Evolutionary conservation across 1,140 invertebrate genomes (phyloP).

Genomic region (Littorina saxatilis): DNA sequence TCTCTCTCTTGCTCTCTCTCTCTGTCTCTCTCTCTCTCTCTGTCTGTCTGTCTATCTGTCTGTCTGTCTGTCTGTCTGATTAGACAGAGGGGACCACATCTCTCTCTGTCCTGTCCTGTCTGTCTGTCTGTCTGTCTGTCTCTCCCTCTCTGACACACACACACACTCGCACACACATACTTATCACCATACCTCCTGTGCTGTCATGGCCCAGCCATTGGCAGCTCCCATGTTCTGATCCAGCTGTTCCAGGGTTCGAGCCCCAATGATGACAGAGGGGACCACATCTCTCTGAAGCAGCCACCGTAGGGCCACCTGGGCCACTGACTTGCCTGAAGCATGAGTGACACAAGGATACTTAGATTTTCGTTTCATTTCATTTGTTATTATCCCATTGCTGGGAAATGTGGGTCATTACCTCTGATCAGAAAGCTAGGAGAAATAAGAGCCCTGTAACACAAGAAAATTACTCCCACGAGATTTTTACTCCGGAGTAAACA

Average conservation of each 20-base stretch:
- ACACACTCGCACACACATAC: too few species aligned
- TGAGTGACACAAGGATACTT: neutral
- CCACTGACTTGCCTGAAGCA: conserved; percentile 54
- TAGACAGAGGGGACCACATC: too few species aligned
- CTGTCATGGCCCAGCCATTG: conserved; percentile 62
- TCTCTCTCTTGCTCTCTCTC: too few species aligned
- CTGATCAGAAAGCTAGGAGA: neutral
- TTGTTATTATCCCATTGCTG: neutral
- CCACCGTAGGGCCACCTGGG: conserved; percentile 70
- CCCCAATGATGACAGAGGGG: conserved; percentile 69
- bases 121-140: too few species aligned
- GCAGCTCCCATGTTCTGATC: conserved; percentile 69
- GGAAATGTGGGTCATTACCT: neutral
- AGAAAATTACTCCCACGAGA: too few species aligned
- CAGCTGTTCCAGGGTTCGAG: conserved; percentile 64
- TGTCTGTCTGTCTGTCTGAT: too few species aligned
- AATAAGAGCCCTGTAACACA: too few species aligned
- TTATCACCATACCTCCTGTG: conserved; percentile 54
- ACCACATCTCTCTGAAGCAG: conserved; percentile 68
- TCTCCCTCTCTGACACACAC: too few species aligned
- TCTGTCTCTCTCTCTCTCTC: too few species aligned
- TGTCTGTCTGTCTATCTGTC: too few species aligned
- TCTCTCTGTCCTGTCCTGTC: too few species aligned
- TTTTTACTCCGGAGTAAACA: too few species aligned
- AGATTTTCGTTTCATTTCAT: neutral